These are phyloP conservation scores for Acronicta psi DNA, from an alignment of 2,888 invertebrate genomes.

Conservation along the genomic window DNA sequence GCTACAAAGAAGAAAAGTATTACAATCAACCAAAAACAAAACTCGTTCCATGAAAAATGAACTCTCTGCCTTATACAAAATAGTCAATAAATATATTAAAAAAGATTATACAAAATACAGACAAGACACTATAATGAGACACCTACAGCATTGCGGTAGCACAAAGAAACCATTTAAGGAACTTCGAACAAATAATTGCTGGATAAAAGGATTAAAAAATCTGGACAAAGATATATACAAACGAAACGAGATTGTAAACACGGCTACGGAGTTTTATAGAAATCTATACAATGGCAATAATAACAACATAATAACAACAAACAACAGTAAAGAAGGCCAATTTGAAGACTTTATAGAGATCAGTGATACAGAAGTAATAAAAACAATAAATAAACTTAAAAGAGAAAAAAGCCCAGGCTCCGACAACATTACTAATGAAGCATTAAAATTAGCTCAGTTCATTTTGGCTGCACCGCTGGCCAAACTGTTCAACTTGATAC, in stretches of 20 bases:
- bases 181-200: too few species aligned
- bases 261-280: too few species aligned
- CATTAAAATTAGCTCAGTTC: not conserved
- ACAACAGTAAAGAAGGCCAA: too few species aligned
- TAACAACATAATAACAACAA: too few species aligned
- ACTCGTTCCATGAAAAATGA: slow-evolving; percentile 38
- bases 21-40: slow-evolving; percentile 34
- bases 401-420: not conserved
- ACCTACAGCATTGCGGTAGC: slow-evolving; percentile 14
- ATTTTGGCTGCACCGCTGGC: not conserved
- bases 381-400: not conserved
- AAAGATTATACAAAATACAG: slow-evolving; percentile 34
- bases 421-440: not conserved
- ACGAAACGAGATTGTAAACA: too few species aligned
- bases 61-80: slow-evolving; percentile 32
- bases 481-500: not conserved
- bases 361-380: too few species aligned
- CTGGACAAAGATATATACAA: too few species aligned
- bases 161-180: too few species aligned
- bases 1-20: too few species aligned
- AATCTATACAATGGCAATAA: too few species aligned
- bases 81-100: slow-evolving; percentile 38
- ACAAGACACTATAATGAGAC: slow-evolving; percentile 24
- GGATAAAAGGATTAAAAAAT: too few species aligned
- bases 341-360: too few species aligned